Conservation (phyloP, 1,140 invertebrate genomes). For the Drosophila bifasciata region DNA sequence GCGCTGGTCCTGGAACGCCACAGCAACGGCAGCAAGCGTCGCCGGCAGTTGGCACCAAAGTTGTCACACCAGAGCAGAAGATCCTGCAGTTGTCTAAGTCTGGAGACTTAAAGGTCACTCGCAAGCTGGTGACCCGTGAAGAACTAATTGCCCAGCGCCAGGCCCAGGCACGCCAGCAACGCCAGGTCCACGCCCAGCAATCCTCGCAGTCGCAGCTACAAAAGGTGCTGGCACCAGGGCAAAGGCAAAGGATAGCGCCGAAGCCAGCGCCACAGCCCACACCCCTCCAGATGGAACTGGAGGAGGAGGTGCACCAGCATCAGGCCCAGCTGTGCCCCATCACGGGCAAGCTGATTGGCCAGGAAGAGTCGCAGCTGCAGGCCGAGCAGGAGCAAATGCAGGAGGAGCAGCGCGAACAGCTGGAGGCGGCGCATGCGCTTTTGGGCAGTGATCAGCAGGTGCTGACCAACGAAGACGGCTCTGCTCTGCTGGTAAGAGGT, state of each 20-base stretch:
- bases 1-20: constrained; percentile 33
- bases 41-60: constrained; percentile 33
- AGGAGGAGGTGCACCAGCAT: constrained; percentile 64
- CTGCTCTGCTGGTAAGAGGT: constrained; percentile 87
- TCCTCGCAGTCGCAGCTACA: constrained; percentile 52
- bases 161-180: constrained; percentile 58
- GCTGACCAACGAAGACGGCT: constrained; percentile 82
- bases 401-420: constrained; percentile 70
- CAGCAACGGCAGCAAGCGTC: constrained; percentile 38
- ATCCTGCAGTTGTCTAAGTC: constrained; percentile 80
- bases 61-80: constrained; percentile 80
- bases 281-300: constrained; percentile 55
- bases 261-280: constrained; percentile 16
- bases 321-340: constrained; percentile 78
- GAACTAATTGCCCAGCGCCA: constrained; percentile 62
- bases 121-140: constrained; percentile 79
- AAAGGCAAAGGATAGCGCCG: constrained; percentile 51
- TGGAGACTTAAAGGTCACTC: constrained; percentile 80
- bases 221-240: constrained; percentile 54
- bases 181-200: constrained; percentile 49
- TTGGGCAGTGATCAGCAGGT: constrained; percentile 74
- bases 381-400: constrained; percentile 78
- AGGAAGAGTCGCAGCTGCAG: constrained; percentile 78
- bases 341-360: constrained; percentile 75
- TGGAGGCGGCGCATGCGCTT: constrained; percentile 67